phyloP scores from a whole-genome alignment of 2,113 vertebrate species.

The Cyphomyrus plagiostoma region DNA sequence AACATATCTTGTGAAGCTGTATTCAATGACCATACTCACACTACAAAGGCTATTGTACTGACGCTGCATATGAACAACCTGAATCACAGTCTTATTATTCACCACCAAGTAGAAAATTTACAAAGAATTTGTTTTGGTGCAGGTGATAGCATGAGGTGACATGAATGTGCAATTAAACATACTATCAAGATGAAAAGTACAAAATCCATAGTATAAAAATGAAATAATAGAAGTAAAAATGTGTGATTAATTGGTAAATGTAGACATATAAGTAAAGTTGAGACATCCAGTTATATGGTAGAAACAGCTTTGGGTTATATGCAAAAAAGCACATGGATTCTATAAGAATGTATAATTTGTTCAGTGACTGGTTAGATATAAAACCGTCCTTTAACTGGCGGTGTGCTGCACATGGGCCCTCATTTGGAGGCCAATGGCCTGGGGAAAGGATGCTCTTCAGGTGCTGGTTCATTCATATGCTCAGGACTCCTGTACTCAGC shows the following conservation, averaged over 20 bases:
- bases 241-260: background rate
- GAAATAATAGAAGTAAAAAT: background rate
- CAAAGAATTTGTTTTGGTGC: background rate
- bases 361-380: background rate
- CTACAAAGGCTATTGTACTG: background rate
- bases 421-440: too few species aligned
- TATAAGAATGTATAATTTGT: background rate
- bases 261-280: background rate
- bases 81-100: background rate
- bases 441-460: too few species aligned
- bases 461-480: too few species aligned
- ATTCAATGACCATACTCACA: background rate
- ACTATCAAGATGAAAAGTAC: background rate
- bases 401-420: background rate
- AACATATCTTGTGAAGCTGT: background rate
- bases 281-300: background rate
- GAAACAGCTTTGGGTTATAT: background rate
- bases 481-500: too few species aligned
- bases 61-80: background rate
- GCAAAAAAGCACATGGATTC: background rate
- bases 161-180: background rate
- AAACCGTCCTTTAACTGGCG: background rate
- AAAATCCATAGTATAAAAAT: background rate
- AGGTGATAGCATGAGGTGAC: background rate
- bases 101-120: background rate